A percentile compares a stretch with the other conserved stretches of the same genome.
phyloP scores from a whole-genome alignment of 2,888 invertebrate species.

The Heliconius charithonia region DNA sequence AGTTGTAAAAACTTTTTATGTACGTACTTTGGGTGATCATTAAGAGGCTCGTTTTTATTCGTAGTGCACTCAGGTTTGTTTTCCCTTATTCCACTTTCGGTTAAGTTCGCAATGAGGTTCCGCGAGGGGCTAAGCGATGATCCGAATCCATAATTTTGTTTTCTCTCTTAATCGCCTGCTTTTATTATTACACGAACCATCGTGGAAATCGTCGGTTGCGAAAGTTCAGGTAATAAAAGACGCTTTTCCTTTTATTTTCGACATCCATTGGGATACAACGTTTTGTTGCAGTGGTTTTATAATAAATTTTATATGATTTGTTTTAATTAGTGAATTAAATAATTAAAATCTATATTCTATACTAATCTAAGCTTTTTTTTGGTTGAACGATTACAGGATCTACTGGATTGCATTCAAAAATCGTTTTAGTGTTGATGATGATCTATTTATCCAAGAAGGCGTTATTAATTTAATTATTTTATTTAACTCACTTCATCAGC shows the following conservation, averaged over 20 bases:
- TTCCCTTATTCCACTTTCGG: constrained; percentile 25
- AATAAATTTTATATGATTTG: background rate
- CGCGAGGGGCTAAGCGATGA: constrained; percentile 21
- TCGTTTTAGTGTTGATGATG: too few relatives aligned
- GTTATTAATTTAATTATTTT: too few relatives aligned
- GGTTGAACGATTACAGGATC: too few relatives aligned
- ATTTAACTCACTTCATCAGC: too few relatives aligned
- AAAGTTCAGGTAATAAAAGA: constrained; percentile 8
- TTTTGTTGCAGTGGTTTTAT: background rate
- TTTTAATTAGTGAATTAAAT: too few relatives aligned
- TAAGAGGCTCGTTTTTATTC: constrained; percentile 34
- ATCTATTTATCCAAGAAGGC: too few relatives aligned
- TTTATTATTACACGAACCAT: too few relatives aligned
- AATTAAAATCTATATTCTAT: too few relatives aligned
- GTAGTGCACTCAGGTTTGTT: constrained; percentile 26
- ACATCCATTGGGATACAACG: background rate
- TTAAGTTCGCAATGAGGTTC: constrained; percentile 27
- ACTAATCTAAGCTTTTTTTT: too few relatives aligned
- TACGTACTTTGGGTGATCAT: background rate
- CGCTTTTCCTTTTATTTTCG: background rate
- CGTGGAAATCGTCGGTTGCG: constrained; percentile 21
- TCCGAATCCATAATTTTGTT: constrained; percentile 33
- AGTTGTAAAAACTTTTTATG: constrained; percentile 23
- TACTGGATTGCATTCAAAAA: too few relatives aligned
- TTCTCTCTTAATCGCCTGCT: constrained; percentile 22